phyloP scores from a whole-genome alignment of 2,797 vertebrate species.

The Lutra lutra region DNA sequence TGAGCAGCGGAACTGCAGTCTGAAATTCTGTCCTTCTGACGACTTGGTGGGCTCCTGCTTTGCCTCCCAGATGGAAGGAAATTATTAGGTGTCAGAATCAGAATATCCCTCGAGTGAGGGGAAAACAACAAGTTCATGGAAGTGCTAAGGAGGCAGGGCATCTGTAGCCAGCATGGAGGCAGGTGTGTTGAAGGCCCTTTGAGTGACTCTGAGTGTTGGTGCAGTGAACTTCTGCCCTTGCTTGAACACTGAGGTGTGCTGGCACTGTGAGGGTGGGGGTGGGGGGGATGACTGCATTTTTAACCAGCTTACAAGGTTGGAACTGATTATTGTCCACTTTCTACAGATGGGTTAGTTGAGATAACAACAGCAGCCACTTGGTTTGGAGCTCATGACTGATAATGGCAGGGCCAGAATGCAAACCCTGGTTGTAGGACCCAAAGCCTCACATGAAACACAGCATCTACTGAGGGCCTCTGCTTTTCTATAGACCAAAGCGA shows the following conservation, averaged over 20 bases:
- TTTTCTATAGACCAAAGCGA: not conserved
- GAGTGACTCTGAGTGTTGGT: rapidly evolving
- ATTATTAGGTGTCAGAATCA: rapidly evolving
- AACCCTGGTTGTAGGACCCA: not conserved
- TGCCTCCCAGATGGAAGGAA: not conserved
- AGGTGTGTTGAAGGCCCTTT: no score
- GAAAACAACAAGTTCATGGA: no score
- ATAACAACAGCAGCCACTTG: rapidly evolving
- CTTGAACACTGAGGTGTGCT: not conserved
- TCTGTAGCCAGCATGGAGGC: not conserved
- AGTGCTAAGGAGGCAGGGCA: not conserved
- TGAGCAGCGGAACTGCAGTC: not conserved
- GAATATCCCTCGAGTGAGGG: not conserved
- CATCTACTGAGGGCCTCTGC: not conserved
- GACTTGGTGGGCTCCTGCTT: not conserved
- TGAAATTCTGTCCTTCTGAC: not conserved
- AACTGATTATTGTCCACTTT: not conserved
- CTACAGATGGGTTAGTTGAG: not conserved
- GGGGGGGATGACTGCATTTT: not conserved
- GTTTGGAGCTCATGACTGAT: not conserved
- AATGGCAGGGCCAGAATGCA: not conserved
- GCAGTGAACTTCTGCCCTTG: not conserved
- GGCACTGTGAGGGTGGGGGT: no score
- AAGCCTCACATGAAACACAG: not conserved
- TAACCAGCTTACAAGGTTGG: no score